phyloP scores from a whole-genome alignment of 2,113 vertebrate species.

The Pluvialis apricaria region DNA sequence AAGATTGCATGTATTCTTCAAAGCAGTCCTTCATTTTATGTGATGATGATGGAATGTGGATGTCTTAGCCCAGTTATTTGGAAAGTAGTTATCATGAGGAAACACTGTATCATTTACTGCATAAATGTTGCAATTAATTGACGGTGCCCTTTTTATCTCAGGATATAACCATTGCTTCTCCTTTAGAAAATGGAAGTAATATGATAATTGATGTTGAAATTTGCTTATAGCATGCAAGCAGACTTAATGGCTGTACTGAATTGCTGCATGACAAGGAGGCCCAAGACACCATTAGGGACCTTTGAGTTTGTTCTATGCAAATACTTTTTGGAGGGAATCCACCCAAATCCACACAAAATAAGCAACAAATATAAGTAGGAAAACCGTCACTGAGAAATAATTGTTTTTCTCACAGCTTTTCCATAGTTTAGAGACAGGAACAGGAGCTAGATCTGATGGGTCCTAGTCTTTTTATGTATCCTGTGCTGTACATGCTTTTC shows the following conservation, averaged over 20 bases:
- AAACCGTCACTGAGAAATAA: background rate
- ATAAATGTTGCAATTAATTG: background rate
- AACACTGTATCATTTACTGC: background rate
- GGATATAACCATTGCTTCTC: background rate
- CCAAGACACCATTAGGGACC: background rate
- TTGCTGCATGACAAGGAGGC: background rate
- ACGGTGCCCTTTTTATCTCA: background rate
- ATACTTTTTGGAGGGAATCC: background rate
- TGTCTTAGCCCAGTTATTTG: background rate
- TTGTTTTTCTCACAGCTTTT: background rate
- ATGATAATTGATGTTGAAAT: background rate
- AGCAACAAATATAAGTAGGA: background rate
- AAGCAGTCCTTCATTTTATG: background rate
- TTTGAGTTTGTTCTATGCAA: background rate
- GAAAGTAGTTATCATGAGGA: background rate
- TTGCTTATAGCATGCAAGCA: background rate
- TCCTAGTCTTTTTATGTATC: rapidly evolving
- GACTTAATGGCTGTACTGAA: background rate
- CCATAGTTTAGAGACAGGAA: background rate
- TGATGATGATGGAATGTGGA: background rate
- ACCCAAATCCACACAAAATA: background rate
- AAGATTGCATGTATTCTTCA: background rate
- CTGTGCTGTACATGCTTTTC: background rate
- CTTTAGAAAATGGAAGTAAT: background rate
- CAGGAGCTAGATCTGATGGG: background rate